phyloP scores from a whole-genome alignment of 2,113 vertebrate species.

The Laterallus jamaicensis region DNA sequence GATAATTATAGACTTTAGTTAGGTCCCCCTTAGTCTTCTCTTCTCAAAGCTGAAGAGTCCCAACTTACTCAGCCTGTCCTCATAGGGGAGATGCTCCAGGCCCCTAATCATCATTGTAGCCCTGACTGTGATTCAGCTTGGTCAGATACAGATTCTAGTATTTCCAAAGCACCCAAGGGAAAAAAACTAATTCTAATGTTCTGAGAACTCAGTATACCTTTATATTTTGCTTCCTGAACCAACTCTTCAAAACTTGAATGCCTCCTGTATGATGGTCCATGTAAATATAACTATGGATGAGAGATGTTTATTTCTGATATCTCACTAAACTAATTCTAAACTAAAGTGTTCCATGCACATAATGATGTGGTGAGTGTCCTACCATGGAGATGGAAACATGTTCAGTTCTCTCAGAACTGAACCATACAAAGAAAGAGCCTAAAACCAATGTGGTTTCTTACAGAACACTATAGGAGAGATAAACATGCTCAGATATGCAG shows the following conservation, averaged over 20 bases:
- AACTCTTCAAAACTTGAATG: background rate
- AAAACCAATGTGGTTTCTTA: background rate
- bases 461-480: background rate
- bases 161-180: background rate
- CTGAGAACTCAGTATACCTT: background rate
- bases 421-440: background rate
- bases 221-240: background rate
- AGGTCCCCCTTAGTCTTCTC: no score
- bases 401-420: background rate
- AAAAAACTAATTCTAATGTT: background rate
- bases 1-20: no score
- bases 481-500: background rate
- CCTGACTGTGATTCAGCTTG: background rate
- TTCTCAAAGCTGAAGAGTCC: no score
- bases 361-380: background rate
- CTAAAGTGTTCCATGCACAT: background rate
- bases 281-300: background rate
- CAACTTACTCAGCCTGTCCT: no score
- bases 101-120: no score
- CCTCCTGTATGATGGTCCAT: background rate
- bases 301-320: background rate
- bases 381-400: accelerated
- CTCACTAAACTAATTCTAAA: background rate
- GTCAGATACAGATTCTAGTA: background rate
- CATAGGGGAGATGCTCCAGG: no score